A percentile compares a stretch with the other conserved stretches of the same genome.
Evolutionary conservation across 2,888 invertebrate species (phyloP).

Genomic region (Torymus tubicola): DNA sequence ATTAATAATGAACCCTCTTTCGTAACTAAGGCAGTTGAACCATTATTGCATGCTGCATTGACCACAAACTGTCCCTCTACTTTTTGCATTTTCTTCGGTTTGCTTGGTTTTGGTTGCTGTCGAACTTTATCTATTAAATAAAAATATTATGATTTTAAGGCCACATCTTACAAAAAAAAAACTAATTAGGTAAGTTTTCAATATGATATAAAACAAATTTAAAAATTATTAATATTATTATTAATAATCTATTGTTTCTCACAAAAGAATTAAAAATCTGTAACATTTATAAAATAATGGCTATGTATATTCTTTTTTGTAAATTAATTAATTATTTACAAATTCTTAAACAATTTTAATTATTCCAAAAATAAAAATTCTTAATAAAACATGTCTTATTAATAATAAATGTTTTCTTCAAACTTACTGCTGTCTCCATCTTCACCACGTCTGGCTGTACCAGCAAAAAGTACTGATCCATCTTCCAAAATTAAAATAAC

Average conservation of each 20-base stretch:
- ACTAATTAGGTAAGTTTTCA: too few species aligned
- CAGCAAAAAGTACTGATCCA: constrained; percentile 90
- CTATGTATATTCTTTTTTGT: too few species aligned
- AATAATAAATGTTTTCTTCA: too few species aligned
- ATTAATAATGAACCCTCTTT: constrained; percentile 93
- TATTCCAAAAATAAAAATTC: too few species aligned
- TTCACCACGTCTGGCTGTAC: constrained; percentile 93
- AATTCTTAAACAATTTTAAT: too few species aligned
- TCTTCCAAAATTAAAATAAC: constrained; percentile 94
- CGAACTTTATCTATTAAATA: constrained; percentile 78
- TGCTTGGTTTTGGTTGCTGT: constrained; percentile 91
- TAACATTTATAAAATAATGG: background rate
- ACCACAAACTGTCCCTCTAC: constrained; percentile 91
- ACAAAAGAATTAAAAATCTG: background rate
- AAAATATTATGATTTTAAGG: background rate
- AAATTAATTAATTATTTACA: too few species aligned
- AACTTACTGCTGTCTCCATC: constrained; percentile 89
- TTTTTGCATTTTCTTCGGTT: constrained; percentile 94
- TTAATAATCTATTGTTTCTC: background rate
- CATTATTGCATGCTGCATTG: constrained; percentile 94
- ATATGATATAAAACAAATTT: too few species aligned
- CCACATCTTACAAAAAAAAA: too few species aligned
- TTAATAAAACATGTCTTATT: too few species aligned
- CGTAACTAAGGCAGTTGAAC: constrained; percentile 94
- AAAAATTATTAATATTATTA: background rate